Conservation (phyloP, 2,797 vertebrate genomes). For the Callimico goeldii region DNA sequence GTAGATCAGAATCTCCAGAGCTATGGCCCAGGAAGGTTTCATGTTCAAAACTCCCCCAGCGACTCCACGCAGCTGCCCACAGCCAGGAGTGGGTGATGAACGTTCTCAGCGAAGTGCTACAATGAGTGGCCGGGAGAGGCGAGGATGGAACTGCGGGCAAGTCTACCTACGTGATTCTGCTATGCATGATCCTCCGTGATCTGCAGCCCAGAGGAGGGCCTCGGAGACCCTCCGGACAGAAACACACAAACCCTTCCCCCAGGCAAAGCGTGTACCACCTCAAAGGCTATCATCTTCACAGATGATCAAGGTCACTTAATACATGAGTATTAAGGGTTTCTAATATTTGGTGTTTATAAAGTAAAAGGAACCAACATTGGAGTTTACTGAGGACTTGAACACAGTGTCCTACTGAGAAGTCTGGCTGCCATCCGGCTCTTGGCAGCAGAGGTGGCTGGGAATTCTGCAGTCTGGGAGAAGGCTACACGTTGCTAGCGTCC, state of each 20-base stretch:
- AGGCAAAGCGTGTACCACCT: not conserved
- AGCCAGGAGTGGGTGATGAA: rapidly evolving
- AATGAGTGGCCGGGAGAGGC: rapidly evolving
- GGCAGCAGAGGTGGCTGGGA: not conserved
- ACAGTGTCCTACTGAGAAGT: not conserved
- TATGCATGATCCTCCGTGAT: not conserved
- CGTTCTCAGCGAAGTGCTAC: not conserved
- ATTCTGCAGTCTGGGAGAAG: not conserved
- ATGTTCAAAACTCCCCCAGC: not conserved
- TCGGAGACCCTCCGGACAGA: not conserved
- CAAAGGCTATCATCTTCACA: not conserved
- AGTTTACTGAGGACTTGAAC: not conserved
- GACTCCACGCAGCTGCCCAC: not conserved
- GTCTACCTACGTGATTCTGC: not conserved
- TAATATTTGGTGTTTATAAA: not conserved
- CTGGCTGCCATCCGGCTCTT: not conserved
- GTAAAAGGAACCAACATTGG: not conserved
- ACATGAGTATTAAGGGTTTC: not conserved
- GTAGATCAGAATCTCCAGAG: not conserved
- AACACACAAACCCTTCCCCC: not conserved
- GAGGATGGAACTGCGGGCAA: not conserved
- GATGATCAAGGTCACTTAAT: not conserved
- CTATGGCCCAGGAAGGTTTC: not conserved
- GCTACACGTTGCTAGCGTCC: rapidly evolving
- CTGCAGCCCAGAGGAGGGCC: not conserved